A percentile compares a stretch with the other conserved stretches of the same genome.
These are phyloP conservation scores for Nannospalax galili DNA, from an alignment of 2,113 vertebrate genomes.

Conservation along the genomic window DNA sequence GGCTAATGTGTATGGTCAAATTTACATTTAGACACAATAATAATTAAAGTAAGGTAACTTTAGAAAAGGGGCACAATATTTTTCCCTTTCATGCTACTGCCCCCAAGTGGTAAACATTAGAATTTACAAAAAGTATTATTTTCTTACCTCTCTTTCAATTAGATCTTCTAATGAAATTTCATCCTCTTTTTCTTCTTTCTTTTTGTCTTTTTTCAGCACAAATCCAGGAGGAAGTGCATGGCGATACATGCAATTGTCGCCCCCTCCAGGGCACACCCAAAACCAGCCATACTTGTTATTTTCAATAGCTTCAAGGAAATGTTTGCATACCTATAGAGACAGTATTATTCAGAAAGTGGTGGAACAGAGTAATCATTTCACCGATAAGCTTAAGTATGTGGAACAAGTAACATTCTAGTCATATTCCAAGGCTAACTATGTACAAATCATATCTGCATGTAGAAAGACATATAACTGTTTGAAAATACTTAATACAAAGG, in stretches of 20 bases:
- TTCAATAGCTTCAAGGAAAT: constrained; percentile 98
- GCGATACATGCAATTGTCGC: constrained; percentile 96
- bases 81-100: background rate
- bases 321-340: constrained; percentile 93
- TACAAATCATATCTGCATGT: background rate
- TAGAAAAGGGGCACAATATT: background rate
- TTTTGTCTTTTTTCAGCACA: constrained; percentile 97
- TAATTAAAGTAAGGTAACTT: constrained; percentile 9
- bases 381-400: background rate
- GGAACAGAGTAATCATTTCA: background rate
- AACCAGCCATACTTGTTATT: constrained; percentile 99
- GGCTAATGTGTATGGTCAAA: background rate
- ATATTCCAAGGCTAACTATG: background rate
- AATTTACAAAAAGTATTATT: constrained; percentile 44
- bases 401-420: background rate
- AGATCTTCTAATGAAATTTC: constrained; percentile 98
- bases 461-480: background rate
- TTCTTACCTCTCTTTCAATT: constrained; percentile 95
- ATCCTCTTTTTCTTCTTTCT: constrained; percentile 96
- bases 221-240: constrained; percentile 98
- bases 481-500: background rate
- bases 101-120: constrained; percentile 74
- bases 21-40: constrained; percentile 8
- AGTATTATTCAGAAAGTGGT: constrained; percentile 43
- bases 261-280: constrained; percentile 96